Percentiles rank a stretch among this genome's conserved stretches.
Evolutionary conservation across 2,113 vertebrate species (phyloP).

Genomic region (Synchiropus splendidus): DNA sequence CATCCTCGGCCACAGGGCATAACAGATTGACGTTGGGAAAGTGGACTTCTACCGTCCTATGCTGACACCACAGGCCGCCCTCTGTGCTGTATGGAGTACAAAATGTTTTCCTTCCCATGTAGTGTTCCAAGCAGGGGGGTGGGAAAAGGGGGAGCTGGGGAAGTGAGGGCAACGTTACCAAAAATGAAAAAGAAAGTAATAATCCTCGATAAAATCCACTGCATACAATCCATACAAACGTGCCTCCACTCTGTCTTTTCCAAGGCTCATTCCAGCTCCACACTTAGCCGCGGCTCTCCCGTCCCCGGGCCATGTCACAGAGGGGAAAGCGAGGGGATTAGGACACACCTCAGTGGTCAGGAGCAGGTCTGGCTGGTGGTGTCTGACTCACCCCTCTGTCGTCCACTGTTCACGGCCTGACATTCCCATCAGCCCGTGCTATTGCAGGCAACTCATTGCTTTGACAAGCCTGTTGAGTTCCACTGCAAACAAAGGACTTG

Average conservation of each 20-base stretch:
- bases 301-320: conserved; percentile 18
- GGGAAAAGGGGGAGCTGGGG: no score
- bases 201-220: no score
- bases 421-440: conserved; percentile 53
- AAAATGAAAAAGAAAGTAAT: no score
- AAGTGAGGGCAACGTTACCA: no score
- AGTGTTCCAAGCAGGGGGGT: no score
- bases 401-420: conserved; percentile 38
- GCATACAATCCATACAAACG: neutral
- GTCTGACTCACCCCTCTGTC: conserved; percentile 48
- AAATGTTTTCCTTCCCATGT: no score
- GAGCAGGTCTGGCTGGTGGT: conserved; percentile 28
- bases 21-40: no score
- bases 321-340: conserved; percentile 37
- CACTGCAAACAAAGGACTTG: conserved; percentile 30
- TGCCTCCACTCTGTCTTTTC: neutral
- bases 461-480: conserved; percentile 49
- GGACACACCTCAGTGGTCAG: conserved; percentile 43
- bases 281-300: conserved; percentile 10
- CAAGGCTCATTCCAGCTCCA: conserved; percentile 5
- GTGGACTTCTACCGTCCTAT: no score
- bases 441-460: conserved; percentile 38
- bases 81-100: no score
- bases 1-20: no score
- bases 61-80: no score